Evolutionary conservation across 2,113 vertebrate genomes (phyloP).

Genomic region (Pelecanoides urinatrix): DNA sequence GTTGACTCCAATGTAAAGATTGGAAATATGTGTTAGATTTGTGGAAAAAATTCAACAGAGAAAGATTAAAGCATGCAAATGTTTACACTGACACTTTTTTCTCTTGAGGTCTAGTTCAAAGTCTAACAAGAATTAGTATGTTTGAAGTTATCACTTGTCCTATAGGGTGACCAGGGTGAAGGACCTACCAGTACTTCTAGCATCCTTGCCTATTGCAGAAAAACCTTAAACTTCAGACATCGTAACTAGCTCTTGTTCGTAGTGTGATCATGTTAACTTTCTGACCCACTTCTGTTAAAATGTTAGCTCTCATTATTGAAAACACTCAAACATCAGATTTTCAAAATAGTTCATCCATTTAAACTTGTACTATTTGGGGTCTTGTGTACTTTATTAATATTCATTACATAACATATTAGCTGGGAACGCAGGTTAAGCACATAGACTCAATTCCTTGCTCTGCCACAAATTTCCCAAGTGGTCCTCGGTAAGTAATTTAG

Average conservation of each 20-base stretch:
- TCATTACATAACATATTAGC: not conserved
- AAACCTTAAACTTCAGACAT: not conserved
- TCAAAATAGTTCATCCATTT: not conserved
- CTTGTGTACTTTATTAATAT: not conserved
- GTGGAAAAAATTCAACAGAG: not conserved
- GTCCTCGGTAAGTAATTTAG: not conserved
- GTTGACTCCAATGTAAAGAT: not conserved
- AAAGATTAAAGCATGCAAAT: not conserved
- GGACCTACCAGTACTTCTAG: not conserved
- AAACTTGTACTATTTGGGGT: not conserved
- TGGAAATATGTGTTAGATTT: not conserved
- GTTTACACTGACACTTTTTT: not conserved
- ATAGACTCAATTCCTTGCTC: not conserved
- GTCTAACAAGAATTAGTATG: not conserved
- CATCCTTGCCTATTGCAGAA: fast-evolving
- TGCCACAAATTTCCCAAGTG: not conserved
- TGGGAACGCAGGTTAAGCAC: not conserved
- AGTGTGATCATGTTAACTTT: not conserved
- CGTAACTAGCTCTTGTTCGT: not conserved
- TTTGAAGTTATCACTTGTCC: not conserved
- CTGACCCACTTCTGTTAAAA: not conserved
- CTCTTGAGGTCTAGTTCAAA: not conserved
- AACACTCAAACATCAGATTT: not conserved
- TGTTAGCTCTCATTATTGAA: not conserved
- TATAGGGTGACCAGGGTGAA: not conserved